Conservation (phyloP, 2,113 vertebrate species). For the Pao palembangensis region DNA sequence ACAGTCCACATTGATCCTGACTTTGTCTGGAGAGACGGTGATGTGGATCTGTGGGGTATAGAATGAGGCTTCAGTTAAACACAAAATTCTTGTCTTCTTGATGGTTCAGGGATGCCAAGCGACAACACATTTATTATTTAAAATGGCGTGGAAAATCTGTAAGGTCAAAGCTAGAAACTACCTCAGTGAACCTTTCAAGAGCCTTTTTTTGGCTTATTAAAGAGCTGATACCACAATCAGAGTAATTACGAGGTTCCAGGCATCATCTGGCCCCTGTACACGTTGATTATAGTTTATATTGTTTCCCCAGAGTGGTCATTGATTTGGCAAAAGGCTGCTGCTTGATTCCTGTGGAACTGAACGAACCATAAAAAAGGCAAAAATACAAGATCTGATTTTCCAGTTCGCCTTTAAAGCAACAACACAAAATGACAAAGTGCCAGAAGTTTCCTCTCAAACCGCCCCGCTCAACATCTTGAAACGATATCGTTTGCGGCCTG, state of each 20-base stretch:
- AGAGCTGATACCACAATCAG: constrained; percentile 28
- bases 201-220: constrained; percentile 24
- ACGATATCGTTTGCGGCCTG: constrained; percentile 68
- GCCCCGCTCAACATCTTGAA: constrained; percentile 67
- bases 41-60: constrained; percentile 84
- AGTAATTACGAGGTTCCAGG: constrained; percentile 26
- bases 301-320: constrained; percentile 38
- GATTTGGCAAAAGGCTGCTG: constrained; percentile 27
- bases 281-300: constrained; percentile 55
- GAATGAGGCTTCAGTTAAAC: constrained; percentile 22
- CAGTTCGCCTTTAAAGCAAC: constrained; percentile 34
- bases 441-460: constrained; percentile 58
- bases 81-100: constrained; percentile 20
- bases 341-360: constrained; percentile 54
- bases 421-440: constrained; percentile 53
- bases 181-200: constrained; percentile 24
- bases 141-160: constrained; percentile 13
- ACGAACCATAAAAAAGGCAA: constrained; percentile 35
- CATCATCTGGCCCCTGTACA: constrained; percentile 42
- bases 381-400: constrained; percentile 45
- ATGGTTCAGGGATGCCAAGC: no score
- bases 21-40: constrained; percentile 84
- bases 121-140: constrained; percentile 8
- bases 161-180: constrained; percentile 27
- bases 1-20: constrained; percentile 93